Base-by-base conservation (phyloP, 2,113 vertebrate genomes). In the Callithrix jacchus region DNA sequence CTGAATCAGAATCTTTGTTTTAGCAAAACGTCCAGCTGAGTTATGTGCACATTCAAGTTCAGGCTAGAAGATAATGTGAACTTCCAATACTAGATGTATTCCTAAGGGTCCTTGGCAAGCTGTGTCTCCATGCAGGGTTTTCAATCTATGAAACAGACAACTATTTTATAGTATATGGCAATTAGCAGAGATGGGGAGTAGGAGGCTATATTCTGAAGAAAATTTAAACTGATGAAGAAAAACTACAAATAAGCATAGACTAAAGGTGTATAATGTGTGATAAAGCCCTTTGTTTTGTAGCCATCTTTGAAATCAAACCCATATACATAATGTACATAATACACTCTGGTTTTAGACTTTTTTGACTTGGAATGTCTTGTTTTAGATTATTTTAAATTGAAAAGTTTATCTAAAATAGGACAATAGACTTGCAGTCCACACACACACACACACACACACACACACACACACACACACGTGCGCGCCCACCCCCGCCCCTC, bases 341-440 rank as follows among this genome's bases (percentile, higher is more conserved):
- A 40, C 45, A 81, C 94, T 89, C 64, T 87, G 27, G 47, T 79
- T 76, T 80, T 70, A 68, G 56, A 58, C 77, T 47, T 84, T 54
- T 92, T 79, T 92, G 25, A 93, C 56, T 83, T 74, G 68, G 12
- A 89, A 52, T 87, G 49, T 79, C 30, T 93, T 76, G 61, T 64
- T 64, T 64, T 64, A 32, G 61, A 64, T 64, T 64, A 64, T 64
- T 64, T 32, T 64, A 32, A 64, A 76, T 16, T 83, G 61, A 64
- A 64, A 32, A 12, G 2, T 64, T 27, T 64, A 27, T 76, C 47
- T 95, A 54, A 87, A 87, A 61, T 71, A 47, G n/a, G 35, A 54
- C n/a, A 73, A 1, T n/a, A 82, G 42, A 73, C 27, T 87, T 87
- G 20, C 1, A 37, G 61, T 68, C 18, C 40, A 54, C 9, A 45